A percentile compares a stretch with the other conserved stretches of the same genome.
These are phyloP conservation scores for Phoenicopterus ruber DNA, from an alignment of 2,113 vertebrate genomes.

Conservation along the genomic window DNA sequence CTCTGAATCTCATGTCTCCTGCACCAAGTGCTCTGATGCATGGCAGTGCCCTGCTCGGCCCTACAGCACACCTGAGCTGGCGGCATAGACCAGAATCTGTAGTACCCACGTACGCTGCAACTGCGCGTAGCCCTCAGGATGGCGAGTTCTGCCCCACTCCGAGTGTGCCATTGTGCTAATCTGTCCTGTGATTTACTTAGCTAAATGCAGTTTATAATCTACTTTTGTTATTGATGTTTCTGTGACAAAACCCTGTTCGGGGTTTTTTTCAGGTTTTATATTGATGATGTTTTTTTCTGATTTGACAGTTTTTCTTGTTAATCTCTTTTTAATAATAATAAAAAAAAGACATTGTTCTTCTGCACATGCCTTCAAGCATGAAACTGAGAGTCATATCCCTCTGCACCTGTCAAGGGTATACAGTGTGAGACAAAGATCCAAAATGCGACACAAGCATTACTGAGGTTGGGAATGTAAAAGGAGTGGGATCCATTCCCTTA, in stretches of 20 bases:
- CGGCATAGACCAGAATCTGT: neutral
- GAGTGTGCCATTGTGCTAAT: neutral
- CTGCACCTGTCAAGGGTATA: neutral
- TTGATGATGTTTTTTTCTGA: neutral
- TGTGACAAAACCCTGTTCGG: neutral
- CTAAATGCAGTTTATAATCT: neutral
- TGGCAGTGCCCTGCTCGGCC: neutral
- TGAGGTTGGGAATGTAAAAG: neutral
- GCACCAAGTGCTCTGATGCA: neutral
- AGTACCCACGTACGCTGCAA: fast-evolving
- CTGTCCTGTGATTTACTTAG: neutral
- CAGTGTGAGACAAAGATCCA: neutral
- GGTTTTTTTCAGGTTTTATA: neutral
- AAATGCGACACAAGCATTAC: neutral
- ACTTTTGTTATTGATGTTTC: neutral
- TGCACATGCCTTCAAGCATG: neutral
- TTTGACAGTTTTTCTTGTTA: neutral
- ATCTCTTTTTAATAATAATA: neutral
- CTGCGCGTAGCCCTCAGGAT: fast-evolving
- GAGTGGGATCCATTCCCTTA: neutral
- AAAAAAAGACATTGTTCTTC: neutral
- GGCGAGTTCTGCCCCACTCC: neutral
- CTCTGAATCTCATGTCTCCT: fast-evolving
- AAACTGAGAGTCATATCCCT: neutral
- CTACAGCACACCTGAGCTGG: neutral